These are phyloP conservation scores for Leptopilina clavipes DNA, from an alignment of 1,140 invertebrate species.

Conservation along the genomic window DNA sequence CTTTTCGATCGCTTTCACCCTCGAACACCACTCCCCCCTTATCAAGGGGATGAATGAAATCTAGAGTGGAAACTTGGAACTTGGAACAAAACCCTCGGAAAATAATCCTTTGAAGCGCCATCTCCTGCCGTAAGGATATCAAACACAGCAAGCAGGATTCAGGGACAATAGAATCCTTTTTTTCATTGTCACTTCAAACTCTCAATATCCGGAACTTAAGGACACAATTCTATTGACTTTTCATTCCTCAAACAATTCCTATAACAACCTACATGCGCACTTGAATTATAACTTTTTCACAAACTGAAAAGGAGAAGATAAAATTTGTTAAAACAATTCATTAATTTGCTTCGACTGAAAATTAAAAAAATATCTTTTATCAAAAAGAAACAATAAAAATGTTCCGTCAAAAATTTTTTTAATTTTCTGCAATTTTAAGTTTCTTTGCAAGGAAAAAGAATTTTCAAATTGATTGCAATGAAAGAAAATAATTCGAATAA, in stretches of 20 bases:
- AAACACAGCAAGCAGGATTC: no score
- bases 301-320: no score
- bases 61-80: slow-evolving; percentile 30
- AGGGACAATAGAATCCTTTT: neutral
- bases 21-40: slow-evolving; percentile 51
- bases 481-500: neutral
- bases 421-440: no score
- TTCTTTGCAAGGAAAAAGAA: neutral
- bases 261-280: neutral
- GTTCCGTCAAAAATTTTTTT: no score
- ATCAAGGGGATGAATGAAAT: slow-evolving; percentile 49
- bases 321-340: no score
- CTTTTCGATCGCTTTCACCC: slow-evolving; percentile 68
- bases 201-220: slow-evolving; percentile 3
- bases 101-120: slow-evolving; percentile 9
- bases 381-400: no score
- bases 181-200: neutral
- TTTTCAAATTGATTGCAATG: neutral
- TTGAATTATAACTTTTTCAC: no score
- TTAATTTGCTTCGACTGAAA: no score
- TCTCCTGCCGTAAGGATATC: slow-evolving; percentile 17
- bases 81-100: slow-evolving; percentile 11
- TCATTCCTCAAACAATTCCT: neutral
- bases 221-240: slow-evolving; percentile 17
- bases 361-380: no score